These are phyloP conservation scores for Mirza zaza DNA, from an alignment of 2,113 vertebrate genomes.

Conservation along the genomic window DNA sequence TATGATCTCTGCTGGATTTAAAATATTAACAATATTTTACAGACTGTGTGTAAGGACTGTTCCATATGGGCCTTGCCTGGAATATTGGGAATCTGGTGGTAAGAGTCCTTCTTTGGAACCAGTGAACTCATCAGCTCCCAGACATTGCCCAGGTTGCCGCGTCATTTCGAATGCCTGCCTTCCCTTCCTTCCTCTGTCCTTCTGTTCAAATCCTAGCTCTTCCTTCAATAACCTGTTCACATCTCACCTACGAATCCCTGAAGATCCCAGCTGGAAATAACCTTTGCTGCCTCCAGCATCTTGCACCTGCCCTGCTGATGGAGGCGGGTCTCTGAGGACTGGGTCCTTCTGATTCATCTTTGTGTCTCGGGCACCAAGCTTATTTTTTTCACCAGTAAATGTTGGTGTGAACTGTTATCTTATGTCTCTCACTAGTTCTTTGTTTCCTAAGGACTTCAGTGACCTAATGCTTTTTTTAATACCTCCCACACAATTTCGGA, in stretches of 20 bases:
- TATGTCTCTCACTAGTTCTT: not conserved
- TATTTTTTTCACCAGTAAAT: not conserved
- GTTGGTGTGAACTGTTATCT: not conserved
- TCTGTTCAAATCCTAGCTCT: not conserved
- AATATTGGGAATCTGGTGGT: not conserved
- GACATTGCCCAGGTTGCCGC: not conserved
- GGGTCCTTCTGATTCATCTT: not conserved
- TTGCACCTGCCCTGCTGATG: not conserved
- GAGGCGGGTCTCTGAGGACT: not conserved
- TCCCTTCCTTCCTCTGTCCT: too few species aligned
- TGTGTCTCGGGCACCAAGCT: not conserved
- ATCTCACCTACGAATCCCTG: not conserved
- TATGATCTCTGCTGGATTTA: constrained; percentile 2
- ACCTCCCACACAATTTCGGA: not conserved
- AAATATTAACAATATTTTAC: not conserved
- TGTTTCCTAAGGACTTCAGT: not conserved
- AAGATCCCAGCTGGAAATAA: not conserved
- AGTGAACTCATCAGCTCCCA: not conserved
- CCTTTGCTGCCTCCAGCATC: not conserved
- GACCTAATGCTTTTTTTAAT: not conserved
- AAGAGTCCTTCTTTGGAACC: not conserved
- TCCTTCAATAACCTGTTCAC: not conserved
- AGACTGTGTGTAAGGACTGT: not conserved
- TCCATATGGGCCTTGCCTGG: not conserved
- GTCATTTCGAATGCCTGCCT: not conserved